These are phyloP conservation scores for Xylocopa sonorina DNA, from an alignment of 1,140 invertebrate genomes.

Conservation along the genomic window DNA sequence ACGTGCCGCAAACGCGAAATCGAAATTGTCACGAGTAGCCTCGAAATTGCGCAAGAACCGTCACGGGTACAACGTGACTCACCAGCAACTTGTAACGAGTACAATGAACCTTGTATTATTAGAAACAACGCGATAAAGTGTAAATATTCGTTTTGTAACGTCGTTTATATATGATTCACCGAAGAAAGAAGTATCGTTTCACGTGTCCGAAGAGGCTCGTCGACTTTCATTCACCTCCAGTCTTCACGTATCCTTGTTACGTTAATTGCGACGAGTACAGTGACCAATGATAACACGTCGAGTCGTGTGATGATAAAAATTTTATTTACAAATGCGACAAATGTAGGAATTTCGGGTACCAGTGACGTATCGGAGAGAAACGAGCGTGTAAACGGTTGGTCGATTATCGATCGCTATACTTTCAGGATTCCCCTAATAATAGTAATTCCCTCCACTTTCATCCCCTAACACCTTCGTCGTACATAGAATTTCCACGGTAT, in stretches of 20 bases:
- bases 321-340: conserved; percentile 82
- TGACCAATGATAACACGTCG: conserved; percentile 7
- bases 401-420: conserved; percentile 38
- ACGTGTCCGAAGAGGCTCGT: conserved; percentile 31
- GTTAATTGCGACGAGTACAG: not conserved
- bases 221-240: conserved; percentile 8
- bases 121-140: conserved; percentile 50
- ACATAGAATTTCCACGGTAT: not conserved
- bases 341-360: conserved; percentile 78
- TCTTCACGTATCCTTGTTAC: not conserved
- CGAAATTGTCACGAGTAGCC: not conserved
- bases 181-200: conserved; percentile 38
- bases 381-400: conserved; percentile 25
- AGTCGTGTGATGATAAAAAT: conserved; percentile 80
- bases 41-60: not conserved
- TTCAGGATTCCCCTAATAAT: conserved; percentile 18
- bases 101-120: conserved; percentile 44
- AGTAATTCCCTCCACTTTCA: not conserved
- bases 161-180: conserved; percentile 47
- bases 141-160: conserved; percentile 64
- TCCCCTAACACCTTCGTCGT: not conserved
- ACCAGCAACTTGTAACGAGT: conserved; percentile 41
- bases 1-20: not conserved
- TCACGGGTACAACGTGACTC: not conserved
- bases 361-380: conserved; percentile 76